Evolutionary conservation across 2,113 vertebrate genomes (phyloP).

Genomic region (Falcunculus frontatus): DNA sequence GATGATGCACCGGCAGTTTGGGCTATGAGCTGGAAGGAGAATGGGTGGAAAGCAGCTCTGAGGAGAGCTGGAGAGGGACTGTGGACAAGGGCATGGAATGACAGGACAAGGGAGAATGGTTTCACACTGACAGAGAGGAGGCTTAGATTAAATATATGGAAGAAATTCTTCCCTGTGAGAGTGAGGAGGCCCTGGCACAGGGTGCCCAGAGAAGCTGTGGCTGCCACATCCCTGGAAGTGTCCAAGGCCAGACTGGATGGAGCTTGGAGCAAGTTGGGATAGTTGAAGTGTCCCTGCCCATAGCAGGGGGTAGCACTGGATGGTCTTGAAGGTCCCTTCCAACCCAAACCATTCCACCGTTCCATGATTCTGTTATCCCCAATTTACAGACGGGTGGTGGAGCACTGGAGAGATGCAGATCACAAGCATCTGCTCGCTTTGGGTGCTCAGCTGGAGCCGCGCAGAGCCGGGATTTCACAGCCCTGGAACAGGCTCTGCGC

Average conservation of each 20-base stretch:
- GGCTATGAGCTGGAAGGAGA: neutral
- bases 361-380: neutral
- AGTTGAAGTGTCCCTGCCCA: neutral
- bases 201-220: neutral
- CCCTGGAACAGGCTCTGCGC: neutral
- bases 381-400: neutral
- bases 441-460: constrained; percentile 17
- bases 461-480: neutral
- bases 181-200: neutral
- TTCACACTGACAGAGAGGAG: neutral
- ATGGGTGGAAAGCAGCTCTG: neutral
- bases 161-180: neutral
- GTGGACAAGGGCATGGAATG: neutral
- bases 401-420: neutral
- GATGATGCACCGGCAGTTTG: accelerated
- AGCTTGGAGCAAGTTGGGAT: neutral
- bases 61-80: neutral
- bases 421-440: neutral
- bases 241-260: accelerated
- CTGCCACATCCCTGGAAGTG: neutral
- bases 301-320: neutral
- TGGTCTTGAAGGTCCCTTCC: neutral
- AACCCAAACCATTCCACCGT: neutral
- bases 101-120: neutral
- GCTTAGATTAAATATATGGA: neutral